Evolutionary conservation across 1,140 invertebrate species (phyloP), one percentile per base, ranked within the genome.

Genomic region (Drosophila bocki): DNA sequence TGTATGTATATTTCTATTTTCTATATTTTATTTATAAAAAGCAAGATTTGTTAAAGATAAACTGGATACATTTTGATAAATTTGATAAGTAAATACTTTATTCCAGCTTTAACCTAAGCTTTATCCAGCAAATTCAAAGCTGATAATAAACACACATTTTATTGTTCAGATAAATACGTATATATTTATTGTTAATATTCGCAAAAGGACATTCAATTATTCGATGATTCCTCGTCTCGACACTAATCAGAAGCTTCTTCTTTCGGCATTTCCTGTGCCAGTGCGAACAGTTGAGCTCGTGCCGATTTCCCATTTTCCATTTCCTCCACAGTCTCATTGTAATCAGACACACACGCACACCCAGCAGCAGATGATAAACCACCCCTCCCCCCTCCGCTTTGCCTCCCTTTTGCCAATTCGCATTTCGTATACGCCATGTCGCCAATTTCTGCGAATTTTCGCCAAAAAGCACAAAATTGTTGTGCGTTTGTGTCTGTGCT

Each of bases 401-500:
- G 39, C 41, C 53, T 47, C 42, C 61, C 41, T 71, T 72, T 61
- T 59, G 63, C 51, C 67, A 57, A 63, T 74, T 72, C 75, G 50
- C 54, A 77, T 79, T 86, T 86, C 71, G 76, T 60, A 79, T 83
- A 65, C 65, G 70, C 63, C 78, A 78, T 87, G 75, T 87, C 83
- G 72, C 77, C 83, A 83, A 80, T 82, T 87, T 80, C 75, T 78
- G 75, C 69, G 80, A 82, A 75, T 75, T 75, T 82, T 82, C 74
- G 74, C 78, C 82, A 74, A 84, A 84, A 84, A 84, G 82, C 77
- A 85, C 78, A 85, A 85, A 83, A 75, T 51, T 58, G 76, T 63
- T 78, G 42, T 78, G 45, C 76, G 58, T 50, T n/a, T 62, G 35
- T 72, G 67, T 75, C 35, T 71, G 11, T 60, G n/a, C 17, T 15